Evolutionary conservation across 1,140 invertebrate species (phyloP), one percentile per base, ranked within the genome.

Genomic region (Camponotus pennsylvanicus): DNA sequence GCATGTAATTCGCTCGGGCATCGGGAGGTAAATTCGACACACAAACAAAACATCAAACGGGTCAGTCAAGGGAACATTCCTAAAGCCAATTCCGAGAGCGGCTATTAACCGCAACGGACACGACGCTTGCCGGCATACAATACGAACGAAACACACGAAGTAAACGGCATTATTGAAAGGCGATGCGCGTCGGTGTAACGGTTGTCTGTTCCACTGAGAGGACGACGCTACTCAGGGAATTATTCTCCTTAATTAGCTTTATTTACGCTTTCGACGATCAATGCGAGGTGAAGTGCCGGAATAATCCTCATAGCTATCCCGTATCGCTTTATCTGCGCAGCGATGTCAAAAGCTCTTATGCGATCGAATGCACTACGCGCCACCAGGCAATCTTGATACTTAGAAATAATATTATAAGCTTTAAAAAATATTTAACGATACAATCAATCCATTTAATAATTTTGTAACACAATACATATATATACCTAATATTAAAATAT

Each of bases 41-140:
- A 27, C 79, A 83, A 83, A 75, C 79, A 75, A 83, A 83, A 83
- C 79, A 73, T 83, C 79, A 83, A 83, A 83, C 79, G 40, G 79
- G 40, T 83, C 69, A 75, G 69, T 83, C 79, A 83, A 83, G 69
- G 45, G 79, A 73, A 83, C 69, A 73, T 61, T 49, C 18, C 69
- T 55, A 63, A 45, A 83, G 79, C 69, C 69, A 83, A 83, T 83
- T 83, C 18, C 79, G 40, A 73, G 27, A 61, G 79, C 79, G 55
- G n/a, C 32, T 70, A 75, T 83, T 83, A 83, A 83, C 69, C 69
- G 45, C 69, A 42, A 75, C 21, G 79, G 79, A 83, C 55, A 83
- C n/a, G 32, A 13, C 40, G 63, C 32, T 49, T 32, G 32, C 32
- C 15, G 34, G 64, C 34, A 15, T 69, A 21, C 37, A n/a, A 52